A percentile compares a stretch with the other conserved stretches of the same genome.
Conservation (phyloP, 1,140 invertebrate genomes). For the Zaprionus capensis region DNA sequence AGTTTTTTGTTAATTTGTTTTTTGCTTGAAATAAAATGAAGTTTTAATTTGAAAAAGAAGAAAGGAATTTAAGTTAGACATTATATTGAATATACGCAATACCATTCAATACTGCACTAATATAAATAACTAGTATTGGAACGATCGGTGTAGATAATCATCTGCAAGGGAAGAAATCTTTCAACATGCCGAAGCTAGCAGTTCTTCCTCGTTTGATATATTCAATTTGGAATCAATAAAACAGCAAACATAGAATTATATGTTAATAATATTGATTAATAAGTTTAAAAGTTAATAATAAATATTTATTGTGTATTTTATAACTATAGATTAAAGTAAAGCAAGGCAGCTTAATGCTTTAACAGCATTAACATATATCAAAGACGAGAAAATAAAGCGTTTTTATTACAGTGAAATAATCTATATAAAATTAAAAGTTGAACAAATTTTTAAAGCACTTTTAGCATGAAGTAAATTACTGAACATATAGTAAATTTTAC, state of each 20-base stretch:
- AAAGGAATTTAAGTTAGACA: background rate
- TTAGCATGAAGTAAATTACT: background rate
- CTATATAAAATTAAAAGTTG: background rate
- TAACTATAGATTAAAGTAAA: background rate
- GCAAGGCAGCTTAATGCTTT: background rate
- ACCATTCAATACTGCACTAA: too few species aligned
- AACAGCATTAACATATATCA: background rate
- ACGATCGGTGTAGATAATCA: too few species aligned
- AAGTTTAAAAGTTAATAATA: background rate
- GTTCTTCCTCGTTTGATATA: too few species aligned
- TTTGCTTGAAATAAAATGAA: conserved; percentile 30
- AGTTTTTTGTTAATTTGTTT: conserved; percentile 42
- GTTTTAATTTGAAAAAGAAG: background rate
- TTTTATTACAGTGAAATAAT: background rate
- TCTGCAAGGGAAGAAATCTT: too few species aligned
- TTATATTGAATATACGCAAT: too few species aligned
- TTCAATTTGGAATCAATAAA: too few species aligned
- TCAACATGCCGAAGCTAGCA: fast-evolving
- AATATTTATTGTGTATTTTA: background rate
- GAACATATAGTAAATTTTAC: background rate
- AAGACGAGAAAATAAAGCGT: background rate
- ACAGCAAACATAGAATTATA: too few species aligned
- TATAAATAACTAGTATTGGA: too few species aligned
- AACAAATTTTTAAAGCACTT: background rate
- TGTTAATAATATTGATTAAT: too few species aligned